Conservation (phyloP, 2,113 vertebrate species). For the Malurus cyaneus region DNA sequence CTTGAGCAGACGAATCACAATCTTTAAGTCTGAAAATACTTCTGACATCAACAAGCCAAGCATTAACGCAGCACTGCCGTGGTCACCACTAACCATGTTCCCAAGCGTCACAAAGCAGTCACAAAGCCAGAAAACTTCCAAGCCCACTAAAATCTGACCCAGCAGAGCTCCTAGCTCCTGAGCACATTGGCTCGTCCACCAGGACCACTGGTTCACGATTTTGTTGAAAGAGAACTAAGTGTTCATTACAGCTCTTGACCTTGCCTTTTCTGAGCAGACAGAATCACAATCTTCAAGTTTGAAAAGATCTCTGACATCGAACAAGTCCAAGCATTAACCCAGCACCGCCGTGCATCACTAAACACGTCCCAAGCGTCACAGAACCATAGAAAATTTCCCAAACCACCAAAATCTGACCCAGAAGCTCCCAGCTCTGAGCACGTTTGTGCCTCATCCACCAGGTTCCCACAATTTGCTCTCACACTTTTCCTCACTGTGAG, state of each 20-base stretch:
- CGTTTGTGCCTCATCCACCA: neutral
- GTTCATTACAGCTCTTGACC: neutral
- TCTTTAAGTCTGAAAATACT: neutral
- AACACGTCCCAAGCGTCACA: neutral
- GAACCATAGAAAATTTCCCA: neutral
- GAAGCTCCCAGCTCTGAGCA: neutral
- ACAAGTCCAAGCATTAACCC: neutral
- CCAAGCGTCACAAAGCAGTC: neutral
- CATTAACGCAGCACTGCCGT: neutral
- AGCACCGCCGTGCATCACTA: neutral
- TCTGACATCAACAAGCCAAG: neutral
- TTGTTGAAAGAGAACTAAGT: neutral
- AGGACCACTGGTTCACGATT: neutral
- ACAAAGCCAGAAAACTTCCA: neutral
- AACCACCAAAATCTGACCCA: neutral
- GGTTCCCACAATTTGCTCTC: neutral
- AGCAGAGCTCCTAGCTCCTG: neutral
- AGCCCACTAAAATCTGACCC: neutral
- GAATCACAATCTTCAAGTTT: neutral
- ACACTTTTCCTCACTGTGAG: accelerated
- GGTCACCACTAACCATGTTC: neutral
- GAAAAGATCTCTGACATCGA: neutral
- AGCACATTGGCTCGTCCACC: neutral
- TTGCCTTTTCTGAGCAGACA: neutral
- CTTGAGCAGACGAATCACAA: neutral